Evolutionary conservation across 1,140 invertebrate genomes (phyloP).

Genomic region (Drosophila triauraria): DNA sequence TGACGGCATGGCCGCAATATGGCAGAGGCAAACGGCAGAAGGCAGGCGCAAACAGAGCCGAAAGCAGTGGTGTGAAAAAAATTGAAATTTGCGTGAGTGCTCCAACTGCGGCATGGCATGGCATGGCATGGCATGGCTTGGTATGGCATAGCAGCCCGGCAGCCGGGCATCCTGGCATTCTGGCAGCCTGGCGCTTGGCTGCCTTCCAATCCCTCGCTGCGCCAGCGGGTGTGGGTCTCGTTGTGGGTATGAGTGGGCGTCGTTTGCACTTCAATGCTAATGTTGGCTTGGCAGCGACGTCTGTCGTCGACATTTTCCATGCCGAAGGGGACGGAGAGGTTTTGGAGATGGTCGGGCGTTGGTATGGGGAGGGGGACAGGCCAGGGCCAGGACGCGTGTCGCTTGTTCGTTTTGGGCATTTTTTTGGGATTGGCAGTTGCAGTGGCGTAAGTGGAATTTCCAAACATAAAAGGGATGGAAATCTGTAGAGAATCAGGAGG

Average conservation of each 20-base stretch:
- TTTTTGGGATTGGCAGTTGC: conserved; percentile 64
- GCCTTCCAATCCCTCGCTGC: conserved; percentile 47
- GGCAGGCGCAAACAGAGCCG: conserved; percentile 61
- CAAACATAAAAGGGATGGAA: background rate
- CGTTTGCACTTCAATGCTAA: conserved; percentile 85
- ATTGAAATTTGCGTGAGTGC: conserved; percentile 84
- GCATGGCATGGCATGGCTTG: conserved; percentile 45
- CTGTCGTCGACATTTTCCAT: conserved; percentile 79
- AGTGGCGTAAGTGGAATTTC: conserved; percentile 21
- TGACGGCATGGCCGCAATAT: conserved; percentile 65
- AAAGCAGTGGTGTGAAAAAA: conserved; percentile 83
- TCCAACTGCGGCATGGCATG: conserved; percentile 74
- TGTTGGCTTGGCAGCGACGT: conserved; percentile 82
- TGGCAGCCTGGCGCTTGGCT: conserved; percentile 48
- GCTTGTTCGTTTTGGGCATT: conserved; percentile 79
- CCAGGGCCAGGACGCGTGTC: conserved; percentile 70
- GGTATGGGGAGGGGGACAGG: conserved; percentile 17
- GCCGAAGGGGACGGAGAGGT: conserved; percentile 27
- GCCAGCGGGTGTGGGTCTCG: conserved; percentile 24
- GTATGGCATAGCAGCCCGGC: conserved; percentile 31
- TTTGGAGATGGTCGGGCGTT: conserved; percentile 3
- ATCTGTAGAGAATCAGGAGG: background rate
- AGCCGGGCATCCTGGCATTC: conserved; percentile 16
- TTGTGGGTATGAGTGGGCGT: conserved; percentile 65
- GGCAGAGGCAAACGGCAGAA: conserved; percentile 59